These are phyloP conservation scores for Glareola pratincola DNA, from an alignment of 2,113 vertebrate species.

Conservation along the genomic window DNA sequence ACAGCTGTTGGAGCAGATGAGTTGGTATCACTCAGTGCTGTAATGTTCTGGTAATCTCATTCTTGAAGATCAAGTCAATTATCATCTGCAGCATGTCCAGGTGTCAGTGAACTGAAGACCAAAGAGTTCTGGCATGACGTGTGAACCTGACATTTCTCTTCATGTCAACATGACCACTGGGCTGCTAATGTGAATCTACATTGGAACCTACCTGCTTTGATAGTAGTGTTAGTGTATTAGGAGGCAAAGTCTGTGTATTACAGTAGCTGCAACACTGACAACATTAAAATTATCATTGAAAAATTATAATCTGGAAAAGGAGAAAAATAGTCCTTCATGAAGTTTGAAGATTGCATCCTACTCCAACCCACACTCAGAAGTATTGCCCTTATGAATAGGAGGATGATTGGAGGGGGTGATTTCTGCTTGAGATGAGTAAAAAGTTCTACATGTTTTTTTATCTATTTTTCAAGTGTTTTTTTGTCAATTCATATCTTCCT, in stretches of 20 bases:
- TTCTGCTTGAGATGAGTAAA: not conserved
- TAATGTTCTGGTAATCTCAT: not conserved
- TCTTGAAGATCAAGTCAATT: not conserved
- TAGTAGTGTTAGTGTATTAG: not conserved
- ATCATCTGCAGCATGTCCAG: not conserved
- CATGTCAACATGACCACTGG: not conserved
- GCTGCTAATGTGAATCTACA: not conserved
- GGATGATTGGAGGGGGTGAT: not conserved
- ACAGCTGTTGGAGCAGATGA: not conserved
- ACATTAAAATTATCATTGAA: not conserved
- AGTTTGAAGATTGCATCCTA: not conserved
- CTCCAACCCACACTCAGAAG: not conserved
- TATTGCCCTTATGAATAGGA: not conserved
- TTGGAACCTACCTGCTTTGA: not conserved
- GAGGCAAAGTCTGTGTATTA: not conserved
- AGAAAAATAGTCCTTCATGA: not conserved
- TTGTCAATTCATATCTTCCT: not conserved
- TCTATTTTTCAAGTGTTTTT: not conserved
- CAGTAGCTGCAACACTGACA: not conserved
- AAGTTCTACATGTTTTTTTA: not conserved
- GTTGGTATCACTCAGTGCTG: not conserved
- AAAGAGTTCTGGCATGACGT: not conserved
- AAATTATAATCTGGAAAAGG: not conserved
- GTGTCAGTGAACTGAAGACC: not conserved
- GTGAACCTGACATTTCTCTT: not conserved